Conservation (phyloP, 2,888 invertebrate genomes). For the Zygaena filipendulae region DNA sequence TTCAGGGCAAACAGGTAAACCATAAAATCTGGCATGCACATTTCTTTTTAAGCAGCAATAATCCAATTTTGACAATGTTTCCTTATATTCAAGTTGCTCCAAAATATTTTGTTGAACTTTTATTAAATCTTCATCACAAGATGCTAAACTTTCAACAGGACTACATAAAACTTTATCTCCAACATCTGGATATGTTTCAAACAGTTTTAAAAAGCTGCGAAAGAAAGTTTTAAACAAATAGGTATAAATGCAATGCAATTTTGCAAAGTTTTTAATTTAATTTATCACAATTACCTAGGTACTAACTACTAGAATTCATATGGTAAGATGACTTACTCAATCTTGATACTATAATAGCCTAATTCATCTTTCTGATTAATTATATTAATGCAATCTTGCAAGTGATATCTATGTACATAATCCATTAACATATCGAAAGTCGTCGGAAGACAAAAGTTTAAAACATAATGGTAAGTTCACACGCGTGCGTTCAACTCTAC, state of each 20-base stretch:
- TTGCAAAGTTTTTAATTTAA: too few relatives aligned
- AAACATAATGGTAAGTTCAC: too few relatives aligned
- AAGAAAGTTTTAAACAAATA: conserved; percentile 5
- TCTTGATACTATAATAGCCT: conserved; percentile 73
- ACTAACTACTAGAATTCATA: too few relatives aligned
- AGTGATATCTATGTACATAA: conserved; percentile 71
- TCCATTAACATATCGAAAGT: conserved; percentile 31
- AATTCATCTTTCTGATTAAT: conserved; percentile 68
- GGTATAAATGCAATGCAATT: not conserved
- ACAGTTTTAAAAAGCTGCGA: conserved; percentile 76
- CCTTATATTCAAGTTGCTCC: conserved; percentile 41
- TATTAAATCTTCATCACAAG: conserved; percentile 72
- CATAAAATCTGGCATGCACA: conserved; percentile 74
- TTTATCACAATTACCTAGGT: too few relatives aligned
- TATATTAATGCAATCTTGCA: conserved; percentile 70
- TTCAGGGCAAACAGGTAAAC: conserved; percentile 76
- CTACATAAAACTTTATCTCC: conserved; percentile 74
- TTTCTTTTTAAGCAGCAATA: conserved; percentile 67
- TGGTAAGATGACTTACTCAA: conserved; percentile 81
- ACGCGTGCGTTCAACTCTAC: too few relatives aligned
- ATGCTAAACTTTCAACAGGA: conserved; percentile 70
- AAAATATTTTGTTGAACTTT: conserved; percentile 70
- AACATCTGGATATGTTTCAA: conserved; percentile 74
- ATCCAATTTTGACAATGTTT: conserved; percentile 28
- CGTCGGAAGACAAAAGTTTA: conserved; percentile 22